Conservation (phyloP, 1,140 invertebrate species). For the Anoplolepis gracilipes region DNA sequence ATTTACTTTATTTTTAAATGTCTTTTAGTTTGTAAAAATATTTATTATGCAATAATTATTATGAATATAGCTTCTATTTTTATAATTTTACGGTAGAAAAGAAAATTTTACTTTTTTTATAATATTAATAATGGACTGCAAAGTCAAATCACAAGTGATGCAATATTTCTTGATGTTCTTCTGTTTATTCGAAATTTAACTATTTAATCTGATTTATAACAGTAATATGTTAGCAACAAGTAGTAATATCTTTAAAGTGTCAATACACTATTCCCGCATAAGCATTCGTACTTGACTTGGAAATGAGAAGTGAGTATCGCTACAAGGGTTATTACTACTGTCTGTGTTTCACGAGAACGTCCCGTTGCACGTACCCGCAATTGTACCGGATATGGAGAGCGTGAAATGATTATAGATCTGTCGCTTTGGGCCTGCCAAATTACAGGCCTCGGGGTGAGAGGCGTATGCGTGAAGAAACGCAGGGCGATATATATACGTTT, state of each 20-base stretch:
- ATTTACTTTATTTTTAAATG: background rate
- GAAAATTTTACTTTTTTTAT: background rate
- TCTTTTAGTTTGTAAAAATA: background rate
- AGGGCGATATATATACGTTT: background rate
- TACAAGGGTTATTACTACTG: constrained; percentile 30
- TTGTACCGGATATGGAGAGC: constrained; percentile 45
- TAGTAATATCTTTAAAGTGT: background rate
- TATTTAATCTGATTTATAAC: background rate
- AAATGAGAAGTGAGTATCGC: constrained; percentile 26
- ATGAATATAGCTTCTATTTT: background rate
- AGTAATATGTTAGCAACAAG: no score
- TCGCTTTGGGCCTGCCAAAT: constrained; percentile 60
- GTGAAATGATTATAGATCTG: constrained; percentile 65
- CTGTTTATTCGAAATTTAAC: background rate
- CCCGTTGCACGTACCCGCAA: constrained; percentile 20
- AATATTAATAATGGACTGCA: background rate
- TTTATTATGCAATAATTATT: constrained; percentile 3
- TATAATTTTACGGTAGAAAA: background rate
- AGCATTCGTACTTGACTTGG: background rate
- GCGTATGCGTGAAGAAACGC: constrained; percentile 11
- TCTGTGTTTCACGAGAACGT: background rate
- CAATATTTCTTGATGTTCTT: background rate
- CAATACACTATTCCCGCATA: background rate
- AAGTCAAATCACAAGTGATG: background rate
- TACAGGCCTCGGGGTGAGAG: constrained; percentile 43